Conservation (phyloP, 2,888 invertebrate species). For the Tipula confusa region DNA sequence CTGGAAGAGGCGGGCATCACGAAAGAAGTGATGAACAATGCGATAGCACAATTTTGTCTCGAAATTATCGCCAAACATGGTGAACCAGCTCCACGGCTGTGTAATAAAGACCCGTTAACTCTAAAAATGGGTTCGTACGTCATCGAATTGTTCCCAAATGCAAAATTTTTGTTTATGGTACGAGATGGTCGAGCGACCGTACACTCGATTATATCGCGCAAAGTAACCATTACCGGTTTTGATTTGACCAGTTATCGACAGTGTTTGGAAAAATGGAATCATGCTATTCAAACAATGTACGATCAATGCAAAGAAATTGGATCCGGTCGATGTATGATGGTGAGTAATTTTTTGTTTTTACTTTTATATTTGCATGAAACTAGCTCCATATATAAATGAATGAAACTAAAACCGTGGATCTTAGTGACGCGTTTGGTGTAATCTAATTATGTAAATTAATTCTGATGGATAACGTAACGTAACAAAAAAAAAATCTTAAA, state of each 20-base stretch:
- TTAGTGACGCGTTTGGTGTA: not conserved
- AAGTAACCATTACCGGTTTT: conserved; percentile 77
- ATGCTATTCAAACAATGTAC: conserved; percentile 91
- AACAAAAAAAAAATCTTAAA: not conserved
- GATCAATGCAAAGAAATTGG: conserved; percentile 84
- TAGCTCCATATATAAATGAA: too few relatives aligned
- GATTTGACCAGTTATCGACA: conserved; percentile 90
- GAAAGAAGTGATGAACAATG: conserved; percentile 82
- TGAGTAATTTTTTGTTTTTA: conserved; percentile 40
- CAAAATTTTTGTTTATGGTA: conserved; percentile 97
- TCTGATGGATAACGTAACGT: not conserved
- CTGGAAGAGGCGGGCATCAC: conserved; percentile 92
- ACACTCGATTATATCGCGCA: conserved; percentile 95
- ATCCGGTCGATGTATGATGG: conserved; percentile 70
- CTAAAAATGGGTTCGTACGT: conserved; percentile 95
- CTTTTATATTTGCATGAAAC: not conserved
- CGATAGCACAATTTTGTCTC: conserved; percentile 93
- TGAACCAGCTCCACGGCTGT: conserved; percentile 87
- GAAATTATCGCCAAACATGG: conserved; percentile 96
- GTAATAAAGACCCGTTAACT: conserved; percentile 98
- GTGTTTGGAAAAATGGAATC: conserved; percentile 95
- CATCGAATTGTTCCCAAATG: conserved; percentile 91
- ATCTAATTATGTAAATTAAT: conserved; percentile 27
- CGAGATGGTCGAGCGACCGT: conserved; percentile 97
- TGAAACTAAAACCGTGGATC: too few relatives aligned